Evolutionary conservation across 2,113 vertebrate species (phyloP).

Genomic region (Pachycephala philippinensis): DNA sequence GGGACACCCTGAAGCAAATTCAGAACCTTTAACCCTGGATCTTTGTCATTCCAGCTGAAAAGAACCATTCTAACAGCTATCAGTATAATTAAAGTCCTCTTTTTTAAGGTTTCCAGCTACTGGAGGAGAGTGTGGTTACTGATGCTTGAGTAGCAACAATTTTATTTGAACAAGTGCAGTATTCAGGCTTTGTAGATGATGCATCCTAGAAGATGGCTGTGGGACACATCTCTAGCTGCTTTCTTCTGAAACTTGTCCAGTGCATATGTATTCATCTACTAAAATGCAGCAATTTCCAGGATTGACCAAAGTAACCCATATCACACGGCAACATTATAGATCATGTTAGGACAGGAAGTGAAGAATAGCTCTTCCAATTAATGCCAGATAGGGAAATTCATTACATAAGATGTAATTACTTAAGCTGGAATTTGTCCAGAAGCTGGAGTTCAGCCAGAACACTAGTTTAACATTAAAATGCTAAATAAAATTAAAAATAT

Average conservation of each 20-base stretch:
- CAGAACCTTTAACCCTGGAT: neutral
- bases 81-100: neutral
- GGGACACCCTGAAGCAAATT: neutral
- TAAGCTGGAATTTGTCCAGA: conserved; percentile 16
- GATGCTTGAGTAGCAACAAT: neutral
- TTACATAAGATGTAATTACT: conserved; percentile 27
- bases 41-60: neutral
- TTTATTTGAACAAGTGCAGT: neutral
- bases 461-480: neutral
- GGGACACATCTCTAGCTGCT: neutral
- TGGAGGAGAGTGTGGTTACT: neutral
- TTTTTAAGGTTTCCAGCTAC: neutral
- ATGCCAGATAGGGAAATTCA: conserved; percentile 12
- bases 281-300: neutral
- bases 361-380: conserved; percentile 39
- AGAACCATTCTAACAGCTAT: neutral
- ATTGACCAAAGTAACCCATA: neutral
- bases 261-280: neutral
- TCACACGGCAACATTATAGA: neutral
- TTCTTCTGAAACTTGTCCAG: neutral
- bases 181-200: neutral
- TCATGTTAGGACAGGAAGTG: neutral
- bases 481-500: neutral
- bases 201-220: neutral
- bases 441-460: conserved; percentile 16